Percentiles rank a stretch among this genome's conserved stretches.
phyloP scores from a whole-genome alignment of 2,797 vertebrate species.

The Nasua narica region DNA sequence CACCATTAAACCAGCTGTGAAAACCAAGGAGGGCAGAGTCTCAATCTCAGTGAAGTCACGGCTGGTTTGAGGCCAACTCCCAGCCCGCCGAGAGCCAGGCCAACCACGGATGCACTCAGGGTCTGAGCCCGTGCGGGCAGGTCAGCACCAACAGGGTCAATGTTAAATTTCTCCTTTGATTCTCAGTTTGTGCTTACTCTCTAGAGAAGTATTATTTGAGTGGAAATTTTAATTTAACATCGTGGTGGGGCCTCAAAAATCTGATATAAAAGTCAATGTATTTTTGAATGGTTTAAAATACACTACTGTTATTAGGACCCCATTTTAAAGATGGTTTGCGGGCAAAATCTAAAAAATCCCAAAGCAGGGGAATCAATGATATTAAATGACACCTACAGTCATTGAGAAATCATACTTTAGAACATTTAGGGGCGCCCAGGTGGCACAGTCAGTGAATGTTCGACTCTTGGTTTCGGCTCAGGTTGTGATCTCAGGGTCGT shows the following conservation, averaged over 20 bases:
- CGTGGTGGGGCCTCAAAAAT: background rate
- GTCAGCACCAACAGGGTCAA: background rate
- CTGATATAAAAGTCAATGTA: background rate
- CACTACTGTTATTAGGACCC: background rate
- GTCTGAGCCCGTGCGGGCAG: background rate
- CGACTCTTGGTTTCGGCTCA: background rate
- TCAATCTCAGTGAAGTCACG: background rate
- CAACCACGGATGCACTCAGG: accelerated
- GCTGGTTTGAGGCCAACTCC: accelerated
- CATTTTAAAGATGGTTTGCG: background rate
- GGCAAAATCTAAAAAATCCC: background rate
- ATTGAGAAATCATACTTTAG: background rate
- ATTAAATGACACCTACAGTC: background rate
- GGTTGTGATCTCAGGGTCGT: background rate
- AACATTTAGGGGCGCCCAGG: background rate
- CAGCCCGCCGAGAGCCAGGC: background rate
- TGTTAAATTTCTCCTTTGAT: too few relatives aligned
- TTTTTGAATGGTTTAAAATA: background rate
- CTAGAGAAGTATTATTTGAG: background rate
- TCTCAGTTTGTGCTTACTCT: background rate
- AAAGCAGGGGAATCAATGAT: background rate
- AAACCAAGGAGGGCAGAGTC: background rate
- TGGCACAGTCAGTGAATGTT: too few relatives aligned
- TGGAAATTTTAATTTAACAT: background rate
- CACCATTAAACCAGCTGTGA: slow-evolving; percentile 76